Conservation (phyloP, 2,113 vertebrate genomes). For the Mastomys coucha region DNA sequence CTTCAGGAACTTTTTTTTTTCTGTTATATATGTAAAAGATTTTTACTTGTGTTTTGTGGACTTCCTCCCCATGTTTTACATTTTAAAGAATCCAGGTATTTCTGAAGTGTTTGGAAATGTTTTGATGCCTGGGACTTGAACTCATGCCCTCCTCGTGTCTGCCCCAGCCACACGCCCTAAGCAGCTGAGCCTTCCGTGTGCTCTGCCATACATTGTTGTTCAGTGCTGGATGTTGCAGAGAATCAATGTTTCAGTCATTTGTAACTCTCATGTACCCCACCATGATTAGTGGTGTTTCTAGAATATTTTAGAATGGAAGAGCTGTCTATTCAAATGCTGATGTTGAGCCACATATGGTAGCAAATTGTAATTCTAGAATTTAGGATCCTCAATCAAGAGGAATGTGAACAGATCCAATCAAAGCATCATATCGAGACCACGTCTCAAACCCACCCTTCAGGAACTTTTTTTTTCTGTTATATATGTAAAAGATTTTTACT, state of each 20-base stretch:
- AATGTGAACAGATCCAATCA: background rate
- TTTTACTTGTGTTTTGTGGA: background rate
- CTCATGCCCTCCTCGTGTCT: background rate
- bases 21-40: background rate
- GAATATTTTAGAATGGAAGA: constrained; percentile 19
- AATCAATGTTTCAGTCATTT: background rate
- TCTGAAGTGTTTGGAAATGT: constrained; percentile 26
- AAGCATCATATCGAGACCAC: background rate
- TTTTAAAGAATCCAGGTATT: background rate
- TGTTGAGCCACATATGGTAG: background rate
- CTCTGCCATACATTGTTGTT: background rate
- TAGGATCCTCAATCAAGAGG: background rate
- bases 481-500: constrained; percentile 3
- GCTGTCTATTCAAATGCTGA: background rate
- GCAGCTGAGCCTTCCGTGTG: background rate
- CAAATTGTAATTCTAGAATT: background rate
- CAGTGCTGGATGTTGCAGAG: background rate
- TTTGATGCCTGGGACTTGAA: background rate
- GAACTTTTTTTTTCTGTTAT: background rate
- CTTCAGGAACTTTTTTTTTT: background rate
- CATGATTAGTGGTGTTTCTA: constrained; percentile 24
- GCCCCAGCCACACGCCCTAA: no score
- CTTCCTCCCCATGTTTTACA: background rate
- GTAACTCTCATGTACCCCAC: background rate
- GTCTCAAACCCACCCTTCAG: background rate